phyloP scores from a whole-genome alignment of 2,113 vertebrate genomes.

The Syngnathus scovelli region DNA sequence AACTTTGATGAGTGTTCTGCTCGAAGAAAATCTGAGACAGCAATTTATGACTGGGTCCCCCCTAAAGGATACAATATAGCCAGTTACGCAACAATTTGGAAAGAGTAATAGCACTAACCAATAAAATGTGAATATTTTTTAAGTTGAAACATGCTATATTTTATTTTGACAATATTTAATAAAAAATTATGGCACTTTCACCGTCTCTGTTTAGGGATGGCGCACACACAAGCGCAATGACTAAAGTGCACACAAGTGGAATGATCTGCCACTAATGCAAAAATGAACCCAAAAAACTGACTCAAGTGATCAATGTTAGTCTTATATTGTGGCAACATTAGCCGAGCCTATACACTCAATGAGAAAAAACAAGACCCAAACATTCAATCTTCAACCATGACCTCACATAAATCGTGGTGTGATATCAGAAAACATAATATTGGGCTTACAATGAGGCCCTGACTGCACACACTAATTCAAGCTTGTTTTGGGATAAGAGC shows the following conservation, averaged over 20 bases:
- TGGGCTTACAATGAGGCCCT: background rate
- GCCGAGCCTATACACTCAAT: background rate
- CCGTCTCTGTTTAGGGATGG: too few species aligned
- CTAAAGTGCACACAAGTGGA: too few species aligned
- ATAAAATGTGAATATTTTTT: too few species aligned
- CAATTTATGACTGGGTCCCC: background rate
- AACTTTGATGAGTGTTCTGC: background rate
- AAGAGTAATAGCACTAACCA: too few species aligned
- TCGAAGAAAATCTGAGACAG: background rate
- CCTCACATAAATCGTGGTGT: background rate
- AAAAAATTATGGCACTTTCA: too few species aligned
- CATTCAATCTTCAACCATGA: background rate
- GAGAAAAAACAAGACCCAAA: background rate
- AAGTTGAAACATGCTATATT: too few species aligned
- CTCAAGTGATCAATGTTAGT: constrained; percentile 9
- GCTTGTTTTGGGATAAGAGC: background rate
- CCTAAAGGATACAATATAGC: too few species aligned
- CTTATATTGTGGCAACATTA: constrained; percentile 2
- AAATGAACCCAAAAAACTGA: background rate
- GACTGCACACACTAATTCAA: background rate
- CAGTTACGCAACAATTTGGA: too few species aligned
- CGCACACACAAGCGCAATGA: too few species aligned
- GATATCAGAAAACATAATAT: constrained; percentile 18
- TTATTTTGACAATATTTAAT: too few species aligned
- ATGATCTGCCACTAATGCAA: too few species aligned